phyloP scores from a whole-genome alignment of 2,113 vertebrate genomes.

The Ceyx cyanopectus region DNA sequence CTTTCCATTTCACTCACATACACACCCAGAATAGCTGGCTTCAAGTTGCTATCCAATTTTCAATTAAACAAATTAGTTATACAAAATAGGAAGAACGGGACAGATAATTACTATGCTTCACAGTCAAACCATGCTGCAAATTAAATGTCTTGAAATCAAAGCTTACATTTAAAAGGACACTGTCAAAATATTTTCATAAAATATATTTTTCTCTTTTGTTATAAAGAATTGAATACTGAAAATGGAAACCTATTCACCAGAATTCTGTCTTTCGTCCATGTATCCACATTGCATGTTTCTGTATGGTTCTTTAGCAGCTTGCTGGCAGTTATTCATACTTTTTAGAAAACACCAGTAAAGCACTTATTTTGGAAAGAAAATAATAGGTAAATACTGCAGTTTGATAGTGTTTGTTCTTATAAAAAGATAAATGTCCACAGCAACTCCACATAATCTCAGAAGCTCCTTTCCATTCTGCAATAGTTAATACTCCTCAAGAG shows the following conservation, averaged over 20 bases:
- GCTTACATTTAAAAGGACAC: conserved; percentile 9
- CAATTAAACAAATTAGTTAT: conserved; percentile 9
- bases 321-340: not conserved
- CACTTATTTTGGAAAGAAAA: not conserved
- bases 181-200: conserved; percentile 47
- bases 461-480: not conserved
- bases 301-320: not conserved
- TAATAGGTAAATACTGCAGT: not conserved
- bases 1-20: not conserved
- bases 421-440: not conserved
- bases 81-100: not conserved
- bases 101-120: conserved; percentile 44
- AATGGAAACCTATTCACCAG: not conserved
- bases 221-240: not conserved
- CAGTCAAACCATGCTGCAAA: conserved; percentile 21
- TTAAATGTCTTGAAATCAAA: conserved; percentile 49
- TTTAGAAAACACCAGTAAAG: not conserved
- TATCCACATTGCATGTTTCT: not conserved
- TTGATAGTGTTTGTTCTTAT: not conserved
- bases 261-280: not conserved
- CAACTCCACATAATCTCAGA: not conserved
- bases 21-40: not conserved
- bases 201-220: not conserved
- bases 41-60: conserved; percentile 16
- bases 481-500: not conserved